Base-by-base conservation (phyloP, 2,113 vertebrate species). In the Pipra filicauda region DNA sequence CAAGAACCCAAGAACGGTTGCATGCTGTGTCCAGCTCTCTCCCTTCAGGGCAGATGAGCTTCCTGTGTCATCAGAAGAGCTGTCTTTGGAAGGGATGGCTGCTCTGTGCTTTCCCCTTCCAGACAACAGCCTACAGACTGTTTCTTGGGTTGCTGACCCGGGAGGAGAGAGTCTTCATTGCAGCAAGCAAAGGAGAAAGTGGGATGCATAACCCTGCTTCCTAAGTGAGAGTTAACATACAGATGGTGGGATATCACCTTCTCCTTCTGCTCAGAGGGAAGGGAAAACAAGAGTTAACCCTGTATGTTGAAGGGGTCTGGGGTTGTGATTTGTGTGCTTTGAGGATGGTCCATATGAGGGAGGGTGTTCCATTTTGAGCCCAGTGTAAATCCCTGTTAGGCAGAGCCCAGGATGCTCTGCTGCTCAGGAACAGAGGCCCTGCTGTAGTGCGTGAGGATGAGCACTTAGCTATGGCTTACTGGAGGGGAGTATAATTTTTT, bases 141-240 rank as follows among this genome's bases (percentile, higher is more conserved):
- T 44, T 82, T 28, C 43, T 64, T 57, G 57, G 18, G 23, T 43
- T 62, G 55, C 55, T 75, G 9, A 39, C 22, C 28, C 9, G 0
- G 8, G 19, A 65, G 37, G 11, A 1, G 5, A 66, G 37, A 67
- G 26, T 64, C 48, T 79, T 46, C 37, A 35, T 54, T 76, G 17
- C 15, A 35, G 30, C 28, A 59, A 48, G 26, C 62, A 55, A 41
- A 64, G n/a, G 62, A 59, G 57, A 91, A 37, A n/a, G 17, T 0
- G 0, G 39, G 39, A 21, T 3, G 1, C 1, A 0, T 15, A 28
- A 18, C 10, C n/a, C 1, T 0, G 6, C 31, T 28, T 57, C 31
- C 8, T 43, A 54, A 5, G 3, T 28, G 54, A 10, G 11, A 4
- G 4, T 12, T 52, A 46, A 17, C 15, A 7, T n/a, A 14, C 13